Evolutionary conservation across 2,797 vertebrate genomes (phyloP), one percentile per base, ranked within the genome.

Genomic region (Distichodus sexfasciatus): DNA sequence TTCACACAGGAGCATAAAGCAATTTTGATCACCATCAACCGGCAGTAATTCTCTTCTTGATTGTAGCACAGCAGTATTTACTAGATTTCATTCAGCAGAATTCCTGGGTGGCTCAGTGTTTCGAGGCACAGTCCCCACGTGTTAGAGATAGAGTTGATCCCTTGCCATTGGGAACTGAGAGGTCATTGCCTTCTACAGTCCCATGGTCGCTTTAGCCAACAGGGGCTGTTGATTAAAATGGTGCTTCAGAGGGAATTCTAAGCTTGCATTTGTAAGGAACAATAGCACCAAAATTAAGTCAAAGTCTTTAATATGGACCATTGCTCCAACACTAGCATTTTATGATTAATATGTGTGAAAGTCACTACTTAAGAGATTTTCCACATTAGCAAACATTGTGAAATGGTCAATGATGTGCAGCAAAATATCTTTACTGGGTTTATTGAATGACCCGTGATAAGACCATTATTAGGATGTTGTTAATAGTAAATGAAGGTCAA

Each of bases 11-110:
- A 81, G 75, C 67, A 66, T 74, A 74, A 78, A 81, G 82, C 79
- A 82, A 82, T 82, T 81, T 66, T 81, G 85, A 84, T 85, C 82
- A 87, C 87, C 85, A 81, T 75, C 76, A 17, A 3, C 68, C 76
- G 77, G 70, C 67, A 72, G 75, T 76, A 75, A 75, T 84, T 84
- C 80, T 74, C 38, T 47, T 68, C 64, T 66, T 43, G 68, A 76
- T 71, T 76, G 58, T 69, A 69, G 80, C 80, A 24, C 12, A 35
- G 50, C 66, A 76, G 75, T 79, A 78, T 73, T 69, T 71, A 53
- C 70, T 51, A 21, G 41, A 58, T 31, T 47, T 15, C 6, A 53
- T 62, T 63, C 55, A 38, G 70, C 54, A 60, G 36, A 41, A 54
- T 77, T 83, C 77, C 81, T 80, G 78, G 80, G 83, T 75, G 76